Evolutionary conservation across 2,113 vertebrate species (phyloP).

Genomic region (Anhinga rufa): DNA sequence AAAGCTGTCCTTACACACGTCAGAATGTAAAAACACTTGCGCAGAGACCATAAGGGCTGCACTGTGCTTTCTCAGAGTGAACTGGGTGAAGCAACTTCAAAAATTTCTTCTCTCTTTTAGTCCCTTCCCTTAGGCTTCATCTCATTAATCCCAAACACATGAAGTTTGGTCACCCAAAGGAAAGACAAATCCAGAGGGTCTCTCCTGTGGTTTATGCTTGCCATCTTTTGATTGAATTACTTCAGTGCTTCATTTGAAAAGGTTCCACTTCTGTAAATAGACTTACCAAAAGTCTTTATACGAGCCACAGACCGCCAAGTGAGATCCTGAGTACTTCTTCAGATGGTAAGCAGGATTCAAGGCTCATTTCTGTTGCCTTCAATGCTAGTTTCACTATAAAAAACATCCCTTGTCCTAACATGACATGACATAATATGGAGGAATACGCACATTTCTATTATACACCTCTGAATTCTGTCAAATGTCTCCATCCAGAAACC

Average conservation of each 20-base stretch:
- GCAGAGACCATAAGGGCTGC: conserved; percentile 27
- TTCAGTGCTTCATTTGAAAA: background rate
- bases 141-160: conserved; percentile 55
- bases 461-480: background rate
- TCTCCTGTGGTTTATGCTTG: conserved; percentile 5
- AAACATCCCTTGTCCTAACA: background rate
- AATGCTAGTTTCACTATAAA: background rate
- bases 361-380: background rate
- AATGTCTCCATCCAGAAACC: background rate
- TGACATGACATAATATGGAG: background rate
- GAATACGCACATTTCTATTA: background rate
- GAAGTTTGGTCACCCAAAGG: conserved; percentile 27
- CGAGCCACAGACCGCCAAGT: background rate
- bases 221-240: background rate
- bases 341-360: background rate
- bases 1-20: conserved; percentile 1
- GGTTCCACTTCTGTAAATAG: background rate
- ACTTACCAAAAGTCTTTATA: background rate
- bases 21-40: conserved; percentile 24
- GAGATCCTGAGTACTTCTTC: background rate
- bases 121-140: background rate
- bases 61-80: conserved; percentile 12
- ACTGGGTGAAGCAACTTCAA: conserved; percentile 13
- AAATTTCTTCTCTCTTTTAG: background rate
- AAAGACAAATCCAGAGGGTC: conserved; percentile 33